Conservation (phyloP, 2,888 invertebrate genomes). For the Synergus japonicus region DNA sequence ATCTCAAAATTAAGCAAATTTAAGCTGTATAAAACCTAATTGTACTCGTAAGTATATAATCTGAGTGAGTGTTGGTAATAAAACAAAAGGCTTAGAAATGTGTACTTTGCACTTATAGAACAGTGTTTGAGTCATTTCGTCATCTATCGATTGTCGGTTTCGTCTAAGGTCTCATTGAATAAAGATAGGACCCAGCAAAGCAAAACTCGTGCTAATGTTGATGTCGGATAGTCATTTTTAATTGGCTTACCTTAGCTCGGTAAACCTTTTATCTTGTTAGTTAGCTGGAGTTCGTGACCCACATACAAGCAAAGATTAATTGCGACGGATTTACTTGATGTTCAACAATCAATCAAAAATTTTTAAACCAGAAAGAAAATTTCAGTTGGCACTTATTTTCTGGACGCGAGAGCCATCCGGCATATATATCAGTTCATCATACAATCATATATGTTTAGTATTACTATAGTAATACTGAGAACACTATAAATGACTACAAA, state of each 20-base stretch:
- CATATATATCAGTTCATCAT: background rate
- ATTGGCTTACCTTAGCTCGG: slow-evolving; percentile 73
- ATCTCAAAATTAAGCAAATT: background rate
- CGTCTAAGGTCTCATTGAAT: slow-evolving; percentile 28
- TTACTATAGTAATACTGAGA: background rate
- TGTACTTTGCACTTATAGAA: background rate
- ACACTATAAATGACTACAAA: background rate
- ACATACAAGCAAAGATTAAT: slow-evolving; percentile 74
- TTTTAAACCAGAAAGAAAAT: background rate
- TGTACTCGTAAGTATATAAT: background rate
- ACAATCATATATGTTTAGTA: background rate
- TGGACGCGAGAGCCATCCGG: background rate
- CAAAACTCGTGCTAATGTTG: slow-evolving; percentile 20
- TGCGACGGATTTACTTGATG: slow-evolving; percentile 55
- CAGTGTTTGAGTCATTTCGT: slow-evolving; percentile 1
- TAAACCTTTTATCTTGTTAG: slow-evolving; percentile 75
- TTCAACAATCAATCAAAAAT: slow-evolving; percentile 42
- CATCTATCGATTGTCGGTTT: slow-evolving; percentile 11
- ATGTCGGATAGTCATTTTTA: slow-evolving; percentile 61
- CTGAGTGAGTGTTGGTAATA: background rate
- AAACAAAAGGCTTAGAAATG: background rate
- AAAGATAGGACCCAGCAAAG: slow-evolving; percentile 40
- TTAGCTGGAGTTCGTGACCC: slow-evolving; percentile 74
- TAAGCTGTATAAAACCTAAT: background rate
- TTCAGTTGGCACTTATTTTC: background rate